Percentiles rank a stretch among this genome's conserved stretches.
Evolutionary conservation across 1,140 invertebrate species (phyloP).

Genomic region (Dinoponera quadriceps): DNA sequence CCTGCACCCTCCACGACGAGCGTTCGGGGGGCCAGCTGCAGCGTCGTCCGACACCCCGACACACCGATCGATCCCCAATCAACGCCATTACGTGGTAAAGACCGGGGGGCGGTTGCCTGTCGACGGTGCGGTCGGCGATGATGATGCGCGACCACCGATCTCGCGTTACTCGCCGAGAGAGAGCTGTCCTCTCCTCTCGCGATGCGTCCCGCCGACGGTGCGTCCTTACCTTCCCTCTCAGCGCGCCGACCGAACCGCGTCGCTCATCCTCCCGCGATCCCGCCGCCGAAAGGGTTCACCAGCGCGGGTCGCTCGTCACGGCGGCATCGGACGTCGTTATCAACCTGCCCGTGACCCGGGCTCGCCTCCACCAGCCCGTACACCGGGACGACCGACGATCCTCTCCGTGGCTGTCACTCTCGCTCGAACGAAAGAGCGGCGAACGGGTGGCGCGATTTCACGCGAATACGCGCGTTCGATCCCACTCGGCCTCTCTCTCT

Average conservation of each 20-base stretch:
- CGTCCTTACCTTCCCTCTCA: slow-evolving; percentile 17
- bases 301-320: slow-evolving; percentile 10
- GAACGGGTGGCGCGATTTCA: background rate
- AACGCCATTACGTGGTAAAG: slow-evolving; percentile 45
- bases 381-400: no score
- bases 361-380: background rate
- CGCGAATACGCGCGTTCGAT: background rate
- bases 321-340: slow-evolving; percentile 30
- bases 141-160: no score
- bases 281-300: slow-evolving; percentile 13
- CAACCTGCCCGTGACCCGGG: background rate
- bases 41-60: slow-evolving; percentile 37
- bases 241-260: background rate
- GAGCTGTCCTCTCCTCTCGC: no score
- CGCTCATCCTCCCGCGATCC: slow-evolving; percentile 23
- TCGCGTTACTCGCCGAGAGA: no score
- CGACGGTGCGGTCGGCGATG: background rate
- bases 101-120: background rate
- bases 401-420: no score
- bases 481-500: background rate
- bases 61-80: slow-evolving; percentile 56
- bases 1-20: slow-evolving; percentile 18
- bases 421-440: background rate
- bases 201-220: background rate
- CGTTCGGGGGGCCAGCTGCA: slow-evolving; percentile 26